Base-by-base conservation (phyloP, 2,797 vertebrate species). In the Bovichtus diacanthus region DNA sequence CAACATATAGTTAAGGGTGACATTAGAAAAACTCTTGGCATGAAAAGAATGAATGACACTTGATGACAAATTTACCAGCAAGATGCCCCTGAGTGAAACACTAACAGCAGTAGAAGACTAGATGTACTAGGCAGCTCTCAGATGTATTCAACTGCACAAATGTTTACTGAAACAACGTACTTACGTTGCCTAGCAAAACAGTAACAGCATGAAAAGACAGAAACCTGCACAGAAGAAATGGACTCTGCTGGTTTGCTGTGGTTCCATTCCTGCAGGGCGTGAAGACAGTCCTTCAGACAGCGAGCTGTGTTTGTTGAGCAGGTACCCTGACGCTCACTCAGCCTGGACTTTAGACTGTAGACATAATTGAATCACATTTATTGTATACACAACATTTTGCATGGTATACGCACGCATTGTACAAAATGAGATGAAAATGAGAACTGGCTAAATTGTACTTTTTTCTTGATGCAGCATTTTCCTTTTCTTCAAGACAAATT, bases 221-320 rank as follows among this genome's bases (percentile, higher is more conserved):
- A 34, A 71, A 96, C 95, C 95, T 95, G 91, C 15, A 90, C 38
- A 67, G 90, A 82, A 23, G 77, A 66, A 21, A 34, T 61, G 3
- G 92, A 92, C 46, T 88, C 79, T 4, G 83, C 39, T 5, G 87
- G 60, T 65, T 79, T 46, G 12, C 34, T 76, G 19, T 82, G 70
- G 80, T 71, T 94, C 95, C 95, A 96, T 4, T 86, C 89, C 70
- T 93, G 92, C 56, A 95, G 80, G 7, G 47, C 68, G 21, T 91
- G 87, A 31, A 95, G 84, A 38, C 71, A 66, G 15, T 90, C 88
- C 38, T 76, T 88, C 76, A 95, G 74, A 39, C 74, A 93, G 50
- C 68, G 63, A 27, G 89, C 66, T 2, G 91, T 79, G 69, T 88
- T 89, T 18, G 88, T 53, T 11, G 85, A 88, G 76, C 94, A 96